phyloP scores from a whole-genome alignment of 2,797 vertebrate species.

The Sternotherus odoratus region DNA sequence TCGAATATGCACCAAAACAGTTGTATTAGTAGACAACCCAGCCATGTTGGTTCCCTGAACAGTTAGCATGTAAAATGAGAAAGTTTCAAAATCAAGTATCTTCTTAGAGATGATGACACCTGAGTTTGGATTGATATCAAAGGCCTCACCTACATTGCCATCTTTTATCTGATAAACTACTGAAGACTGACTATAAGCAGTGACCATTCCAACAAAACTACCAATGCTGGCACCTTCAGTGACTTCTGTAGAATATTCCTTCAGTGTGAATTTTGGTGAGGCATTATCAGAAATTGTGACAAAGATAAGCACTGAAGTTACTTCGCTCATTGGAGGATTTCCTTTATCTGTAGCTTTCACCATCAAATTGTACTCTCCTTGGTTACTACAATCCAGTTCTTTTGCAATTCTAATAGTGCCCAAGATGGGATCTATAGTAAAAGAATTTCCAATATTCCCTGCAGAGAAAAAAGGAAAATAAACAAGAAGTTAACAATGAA shows the following conservation, averaged over 20 bases:
- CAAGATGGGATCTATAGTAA: slow-evolving; percentile 91
- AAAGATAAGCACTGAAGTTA: slow-evolving; percentile 85
- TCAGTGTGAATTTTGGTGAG: slow-evolving; percentile 90
- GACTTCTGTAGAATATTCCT: slow-evolving; percentile 91
- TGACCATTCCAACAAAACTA: slow-evolving; percentile 90
- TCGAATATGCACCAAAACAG: slow-evolving; percentile 89
- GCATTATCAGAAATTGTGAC: slow-evolving; percentile 96
- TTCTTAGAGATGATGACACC: slow-evolving; percentile 92
- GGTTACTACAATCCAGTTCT: slow-evolving; percentile 92
- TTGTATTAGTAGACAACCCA: slow-evolving; percentile 89
- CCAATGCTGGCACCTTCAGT: slow-evolving; percentile 88
- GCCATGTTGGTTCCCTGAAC: slow-evolving; percentile 98
- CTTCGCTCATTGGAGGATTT: slow-evolving; percentile 86
- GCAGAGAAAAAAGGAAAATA: slow-evolving; percentile 35
- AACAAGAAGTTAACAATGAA: slow-evolving; percentile 18
- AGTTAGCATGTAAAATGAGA: slow-evolving; percentile 86
- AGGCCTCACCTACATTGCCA: slow-evolving; percentile 89
- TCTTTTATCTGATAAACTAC: slow-evolving; percentile 95
- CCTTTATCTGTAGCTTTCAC: slow-evolving; percentile 94
- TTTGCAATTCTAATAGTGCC: slow-evolving; percentile 92
- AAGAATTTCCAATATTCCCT: slow-evolving; percentile 97
- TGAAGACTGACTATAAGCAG: slow-evolving; percentile 92
- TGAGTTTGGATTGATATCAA: slow-evolving; percentile 95
- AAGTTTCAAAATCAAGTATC: slow-evolving; percentile 91
- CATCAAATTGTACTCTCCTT: slow-evolving; percentile 89